Evolutionary conservation across 2,888 invertebrate genomes (phyloP).

Genomic region (Laspeyria flexula): DNA sequence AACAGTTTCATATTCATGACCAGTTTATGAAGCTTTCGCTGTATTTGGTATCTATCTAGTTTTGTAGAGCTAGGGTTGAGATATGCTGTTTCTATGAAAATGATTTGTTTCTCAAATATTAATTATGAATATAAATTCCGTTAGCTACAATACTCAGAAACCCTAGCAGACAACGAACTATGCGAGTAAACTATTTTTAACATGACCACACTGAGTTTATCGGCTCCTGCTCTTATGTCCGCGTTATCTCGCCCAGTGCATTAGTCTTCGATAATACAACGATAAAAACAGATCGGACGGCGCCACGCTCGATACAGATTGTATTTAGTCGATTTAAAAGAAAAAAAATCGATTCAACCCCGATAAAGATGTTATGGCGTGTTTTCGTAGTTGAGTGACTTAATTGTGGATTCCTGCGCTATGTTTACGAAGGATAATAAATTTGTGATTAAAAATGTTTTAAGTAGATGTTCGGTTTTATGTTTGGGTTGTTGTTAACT

Average conservation of each 20-base stretch:
- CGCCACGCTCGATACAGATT: constrained; percentile 82
- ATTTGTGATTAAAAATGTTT: constrained; percentile 55
- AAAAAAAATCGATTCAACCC: constrained; percentile 76
- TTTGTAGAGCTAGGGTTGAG: too few relatives aligned
- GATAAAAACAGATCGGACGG: constrained; percentile 83
- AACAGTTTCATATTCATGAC: not conserved
- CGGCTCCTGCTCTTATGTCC: constrained; percentile 83
- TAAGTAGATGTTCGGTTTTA: constrained; percentile 48
- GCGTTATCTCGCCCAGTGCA: constrained; percentile 81
- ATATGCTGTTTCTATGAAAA: too few relatives aligned
- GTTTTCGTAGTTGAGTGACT: constrained; percentile 75
- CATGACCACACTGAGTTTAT: constrained; percentile 84
- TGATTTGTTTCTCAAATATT: too few relatives aligned
- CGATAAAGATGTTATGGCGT: constrained; percentile 83
- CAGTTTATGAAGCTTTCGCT: not conserved
- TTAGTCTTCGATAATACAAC: constrained; percentile 83
- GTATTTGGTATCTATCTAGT: too few relatives aligned
- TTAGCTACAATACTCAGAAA: constrained; percentile 36
- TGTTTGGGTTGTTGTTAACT: constrained; percentile 34
- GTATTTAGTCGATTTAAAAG: constrained; percentile 76
- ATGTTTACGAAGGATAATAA: constrained; percentile 61
- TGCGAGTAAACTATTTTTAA: constrained; percentile 85
- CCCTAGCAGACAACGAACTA: constrained; percentile 69
- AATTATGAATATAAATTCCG: constrained; percentile 2
- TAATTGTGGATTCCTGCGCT: constrained; percentile 80